Conservation (phyloP, 2,888 invertebrate genomes). For the Pecten maximus region DNA sequence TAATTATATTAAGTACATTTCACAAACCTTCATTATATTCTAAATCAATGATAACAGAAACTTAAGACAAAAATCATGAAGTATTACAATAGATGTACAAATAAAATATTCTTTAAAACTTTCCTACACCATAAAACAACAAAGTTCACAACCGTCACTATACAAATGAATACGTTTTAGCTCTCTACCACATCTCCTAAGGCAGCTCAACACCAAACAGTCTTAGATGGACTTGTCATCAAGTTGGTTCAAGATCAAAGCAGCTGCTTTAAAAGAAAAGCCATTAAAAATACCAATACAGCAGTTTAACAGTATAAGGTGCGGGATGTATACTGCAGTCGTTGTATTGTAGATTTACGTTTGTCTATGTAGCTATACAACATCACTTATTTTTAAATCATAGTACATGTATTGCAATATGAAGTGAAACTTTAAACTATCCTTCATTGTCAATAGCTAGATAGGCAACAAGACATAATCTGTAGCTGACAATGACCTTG, state of each 20-base stretch:
- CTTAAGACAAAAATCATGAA: background rate
- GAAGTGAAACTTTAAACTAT: too few relatives aligned
- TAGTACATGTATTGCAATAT: too few relatives aligned
- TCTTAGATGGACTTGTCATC: background rate
- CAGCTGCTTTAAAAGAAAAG: background rate
- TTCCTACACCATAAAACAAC: conserved; percentile 2
- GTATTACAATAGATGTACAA: background rate
- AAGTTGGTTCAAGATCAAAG: background rate
- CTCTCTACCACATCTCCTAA: background rate
- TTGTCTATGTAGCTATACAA: too few relatives aligned
- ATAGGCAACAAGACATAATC: too few relatives aligned
- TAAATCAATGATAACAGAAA: background rate
- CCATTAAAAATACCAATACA: too few relatives aligned
- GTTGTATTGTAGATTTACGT: too few relatives aligned
- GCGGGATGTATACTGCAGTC: too few relatives aligned
- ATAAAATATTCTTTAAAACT: background rate
- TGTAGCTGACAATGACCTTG: background rate
- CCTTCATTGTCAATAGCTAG: too few relatives aligned
- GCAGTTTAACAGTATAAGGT: too few relatives aligned
- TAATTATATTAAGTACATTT: conserved; percentile 25
- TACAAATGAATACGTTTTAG: background rate
- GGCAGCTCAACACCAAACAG: background rate
- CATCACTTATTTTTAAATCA: too few relatives aligned
- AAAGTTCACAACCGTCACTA: background rate
- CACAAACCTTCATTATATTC: background rate